These are phyloP conservation scores for Stegastes partitus DNA, from an alignment of 2,113 vertebrate species.

Conservation along the genomic window DNA sequence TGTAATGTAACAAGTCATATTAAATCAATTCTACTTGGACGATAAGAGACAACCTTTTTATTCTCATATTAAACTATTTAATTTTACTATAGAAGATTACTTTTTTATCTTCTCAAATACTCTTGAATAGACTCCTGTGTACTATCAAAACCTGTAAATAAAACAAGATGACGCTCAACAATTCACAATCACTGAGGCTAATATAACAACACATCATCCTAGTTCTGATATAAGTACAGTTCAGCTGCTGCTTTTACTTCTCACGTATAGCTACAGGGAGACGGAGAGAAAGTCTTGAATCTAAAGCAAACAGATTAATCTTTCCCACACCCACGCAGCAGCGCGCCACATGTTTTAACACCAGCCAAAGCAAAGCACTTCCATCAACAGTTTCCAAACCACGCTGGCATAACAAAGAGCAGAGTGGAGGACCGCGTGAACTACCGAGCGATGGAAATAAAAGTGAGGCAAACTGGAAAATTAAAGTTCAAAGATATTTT, in stretches of 20 bases:
- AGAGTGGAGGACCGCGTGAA: conserved; percentile 9
- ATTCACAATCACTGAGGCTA: no score
- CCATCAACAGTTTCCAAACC: conserved; percentile 41
- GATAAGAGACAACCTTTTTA: neutral
- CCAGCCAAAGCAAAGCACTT: conserved; percentile 42
- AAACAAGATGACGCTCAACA: no score
- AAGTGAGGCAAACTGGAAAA: conserved; percentile 34
- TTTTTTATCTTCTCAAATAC: no score
- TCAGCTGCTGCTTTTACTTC: neutral
- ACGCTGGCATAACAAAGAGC: conserved; percentile 37
- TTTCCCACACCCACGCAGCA: conserved; percentile 19
- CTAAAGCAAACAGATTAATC: conserved; percentile 44
- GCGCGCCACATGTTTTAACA: conserved; percentile 40
- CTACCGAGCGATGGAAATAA: conserved; percentile 27
- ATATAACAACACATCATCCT: no score
- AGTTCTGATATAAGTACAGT: neutral
- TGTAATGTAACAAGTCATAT: neutral
- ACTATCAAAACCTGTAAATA: no score
- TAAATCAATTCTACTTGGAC: neutral
- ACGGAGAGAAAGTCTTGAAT: conserved; percentile 28
- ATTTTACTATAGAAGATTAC: no score
- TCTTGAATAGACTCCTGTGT: no score
- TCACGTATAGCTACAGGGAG: neutral
- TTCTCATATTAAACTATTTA: no score
- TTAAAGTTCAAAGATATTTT: conserved; percentile 24